phyloP scores from a whole-genome alignment of 2,797 vertebrate genomes.

The Apodemus agrarius region DNA sequence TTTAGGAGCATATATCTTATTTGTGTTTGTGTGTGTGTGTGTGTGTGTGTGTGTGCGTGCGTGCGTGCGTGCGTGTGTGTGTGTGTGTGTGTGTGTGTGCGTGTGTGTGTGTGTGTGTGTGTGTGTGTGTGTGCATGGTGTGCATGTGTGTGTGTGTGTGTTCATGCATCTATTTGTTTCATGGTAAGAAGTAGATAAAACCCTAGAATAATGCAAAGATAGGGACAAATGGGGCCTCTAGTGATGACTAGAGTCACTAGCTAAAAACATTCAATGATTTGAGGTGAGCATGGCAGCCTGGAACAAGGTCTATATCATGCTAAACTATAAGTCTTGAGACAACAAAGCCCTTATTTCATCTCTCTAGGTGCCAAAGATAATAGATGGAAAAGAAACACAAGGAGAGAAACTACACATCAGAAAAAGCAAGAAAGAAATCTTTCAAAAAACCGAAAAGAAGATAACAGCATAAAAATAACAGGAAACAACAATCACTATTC shows the following conservation, averaged over 20 bases:
- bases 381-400: too few relatives aligned
- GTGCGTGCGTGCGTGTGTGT: too few relatives aligned
- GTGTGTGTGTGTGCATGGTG: too few relatives aligned
- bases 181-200: too few relatives aligned
- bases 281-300: neutral
- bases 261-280: neutral
- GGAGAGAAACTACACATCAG: too few relatives aligned
- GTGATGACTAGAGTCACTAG: neutral
- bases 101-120: too few relatives aligned
- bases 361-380: too few relatives aligned
- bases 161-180: neutral
- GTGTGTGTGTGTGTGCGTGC: neutral
- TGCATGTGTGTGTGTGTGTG: neutral
- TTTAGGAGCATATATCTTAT: neutral
- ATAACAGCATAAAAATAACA: too few relatives aligned
- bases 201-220: neutral
- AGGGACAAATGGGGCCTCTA: neutral
- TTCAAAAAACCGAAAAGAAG: too few relatives aligned
- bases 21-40: neutral
- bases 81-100: too few relatives aligned
- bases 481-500: too few relatives aligned
- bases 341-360: neutral
- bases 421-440: too few relatives aligned
- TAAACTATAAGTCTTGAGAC: neutral
- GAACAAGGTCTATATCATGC: neutral